phyloP scores from a whole-genome alignment of 37 sponge, comb jelly and placozoan species.

The Ianthella basta region DNA sequence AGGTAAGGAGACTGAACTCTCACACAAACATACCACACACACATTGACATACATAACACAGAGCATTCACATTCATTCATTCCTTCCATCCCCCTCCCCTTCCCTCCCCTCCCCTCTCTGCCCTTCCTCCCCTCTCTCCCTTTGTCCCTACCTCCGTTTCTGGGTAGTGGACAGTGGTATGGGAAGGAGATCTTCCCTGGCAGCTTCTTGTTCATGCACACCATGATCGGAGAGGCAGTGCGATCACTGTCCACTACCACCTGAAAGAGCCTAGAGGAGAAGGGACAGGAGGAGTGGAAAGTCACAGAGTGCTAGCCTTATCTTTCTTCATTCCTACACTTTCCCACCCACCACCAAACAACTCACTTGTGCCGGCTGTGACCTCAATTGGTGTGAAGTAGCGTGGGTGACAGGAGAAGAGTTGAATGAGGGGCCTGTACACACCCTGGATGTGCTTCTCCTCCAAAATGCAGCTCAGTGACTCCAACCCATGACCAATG shows the following conservation, averaged over 20 bases:
- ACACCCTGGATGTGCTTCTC: conserved; percentile 82
- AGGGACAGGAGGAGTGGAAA: neutral
- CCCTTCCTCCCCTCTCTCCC: no score
- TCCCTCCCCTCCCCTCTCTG: no score
- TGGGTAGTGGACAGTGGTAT: conserved; percentile 60
- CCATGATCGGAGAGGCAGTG: conserved; percentile 87
- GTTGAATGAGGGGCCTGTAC: conserved; percentile 93
- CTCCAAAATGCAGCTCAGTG: conserved; percentile 72
- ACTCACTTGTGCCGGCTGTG: conserved; percentile 90
- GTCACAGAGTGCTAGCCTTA: neutral
- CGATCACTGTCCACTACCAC: conserved; percentile 90
- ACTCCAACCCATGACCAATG: conserved; percentile 74
- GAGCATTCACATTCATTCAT: neutral
- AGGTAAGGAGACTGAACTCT: no score
- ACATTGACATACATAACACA: neutral
- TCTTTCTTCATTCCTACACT: neutral
- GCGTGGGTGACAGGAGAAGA: conserved; percentile 71
- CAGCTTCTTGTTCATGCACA: conserved; percentile 87
- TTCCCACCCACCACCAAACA: neutral
- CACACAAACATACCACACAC: no score
- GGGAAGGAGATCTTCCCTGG: conserved; percentile 91
- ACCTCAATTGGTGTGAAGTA: conserved; percentile 93
- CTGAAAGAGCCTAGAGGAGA: conserved; percentile 82
- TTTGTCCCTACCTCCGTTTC: conserved; percentile 45
- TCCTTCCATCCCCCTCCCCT: no score